phyloP scores from a whole-genome alignment of 2,888 invertebrate genomes.

The Orthonevra nobilis region DNA sequence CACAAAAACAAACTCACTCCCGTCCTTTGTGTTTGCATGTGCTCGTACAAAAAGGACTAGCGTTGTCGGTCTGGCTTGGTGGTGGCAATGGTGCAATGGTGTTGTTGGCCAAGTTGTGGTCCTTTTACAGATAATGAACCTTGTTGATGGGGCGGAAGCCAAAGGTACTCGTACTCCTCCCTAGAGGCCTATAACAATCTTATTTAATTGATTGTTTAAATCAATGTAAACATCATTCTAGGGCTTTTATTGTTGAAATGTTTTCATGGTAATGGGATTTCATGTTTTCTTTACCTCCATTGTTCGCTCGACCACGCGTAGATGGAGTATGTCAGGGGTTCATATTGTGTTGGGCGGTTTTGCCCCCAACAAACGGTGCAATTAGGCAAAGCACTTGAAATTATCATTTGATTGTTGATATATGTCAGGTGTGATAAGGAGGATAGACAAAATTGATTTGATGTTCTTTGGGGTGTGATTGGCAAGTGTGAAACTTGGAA shows the following conservation, averaged over 20 bases:
- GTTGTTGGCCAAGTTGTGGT: conserved; percentile 22
- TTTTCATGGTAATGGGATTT: conserved; percentile 52
- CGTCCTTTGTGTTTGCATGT: no score
- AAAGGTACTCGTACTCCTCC: conserved; percentile 11
- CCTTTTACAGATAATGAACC: conserved; percentile 41
- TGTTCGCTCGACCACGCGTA: conserved; percentile 20
- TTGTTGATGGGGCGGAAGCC: conserved; percentile 22
- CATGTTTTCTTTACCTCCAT: conserved; percentile 30
- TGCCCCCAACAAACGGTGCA: conserved; percentile 20
- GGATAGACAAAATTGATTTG: no score
- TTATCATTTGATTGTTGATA: no score
- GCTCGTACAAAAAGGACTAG: no score
- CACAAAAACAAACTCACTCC: conserved; percentile 5
- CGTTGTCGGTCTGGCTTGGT: not conserved
- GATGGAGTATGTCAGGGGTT: not conserved
- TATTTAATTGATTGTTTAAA: conserved; percentile 69
- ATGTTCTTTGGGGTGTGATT: no score
- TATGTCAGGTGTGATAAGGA: no score
- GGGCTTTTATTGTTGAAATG: conserved; percentile 56
- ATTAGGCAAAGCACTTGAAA: no score
- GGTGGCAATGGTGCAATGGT: conserved; percentile 7
- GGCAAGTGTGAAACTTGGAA: no score
- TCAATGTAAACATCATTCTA: conserved; percentile 56
- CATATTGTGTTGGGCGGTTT: not conserved
- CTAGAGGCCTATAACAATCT: conserved; percentile 59